Evolutionary conservation across 2,113 vertebrate genomes (phyloP).

Genomic region (Arvicanthis niloticus): DNA sequence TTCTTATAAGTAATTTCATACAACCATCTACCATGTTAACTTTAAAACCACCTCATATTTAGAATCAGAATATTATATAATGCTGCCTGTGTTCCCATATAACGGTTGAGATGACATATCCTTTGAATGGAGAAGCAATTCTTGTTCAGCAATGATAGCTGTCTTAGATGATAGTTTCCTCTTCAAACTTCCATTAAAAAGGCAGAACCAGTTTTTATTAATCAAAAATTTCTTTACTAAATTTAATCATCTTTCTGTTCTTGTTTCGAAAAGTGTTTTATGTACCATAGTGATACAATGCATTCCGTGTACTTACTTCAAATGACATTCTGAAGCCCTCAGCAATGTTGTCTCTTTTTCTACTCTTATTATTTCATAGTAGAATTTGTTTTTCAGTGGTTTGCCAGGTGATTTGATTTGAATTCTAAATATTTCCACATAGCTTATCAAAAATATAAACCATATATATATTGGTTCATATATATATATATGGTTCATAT

Average conservation of each 20-base stretch:
- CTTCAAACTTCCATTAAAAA: conserved; percentile 38
- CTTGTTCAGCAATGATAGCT: background rate
- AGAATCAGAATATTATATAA: background rate
- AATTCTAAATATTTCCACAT: background rate
- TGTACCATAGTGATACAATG: background rate
- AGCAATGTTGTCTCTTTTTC: background rate
- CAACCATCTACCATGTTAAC: background rate
- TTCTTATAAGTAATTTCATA: conserved; percentile 40
- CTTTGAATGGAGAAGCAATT: background rate
- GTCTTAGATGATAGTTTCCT: background rate
- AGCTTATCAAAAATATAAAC: background rate
- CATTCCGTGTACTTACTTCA: background rate
- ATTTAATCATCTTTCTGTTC: background rate
- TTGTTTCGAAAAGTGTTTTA: background rate
- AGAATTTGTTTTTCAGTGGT: background rate
- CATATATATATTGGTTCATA: too few relatives aligned
- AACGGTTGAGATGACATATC: background rate
- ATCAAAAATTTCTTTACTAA: background rate
- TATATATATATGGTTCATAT: too few relatives aligned
- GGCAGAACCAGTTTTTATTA: background rate
- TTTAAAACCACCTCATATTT: conserved; percentile 21
- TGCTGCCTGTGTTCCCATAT: conserved; percentile 9
- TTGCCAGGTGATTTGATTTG: background rate
- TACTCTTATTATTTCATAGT: too few relatives aligned
- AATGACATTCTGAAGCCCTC: background rate